Base-by-base conservation (phyloP, 53 echinoderm and acorn worm genomes). In the Astropecten irregularis region DNA sequence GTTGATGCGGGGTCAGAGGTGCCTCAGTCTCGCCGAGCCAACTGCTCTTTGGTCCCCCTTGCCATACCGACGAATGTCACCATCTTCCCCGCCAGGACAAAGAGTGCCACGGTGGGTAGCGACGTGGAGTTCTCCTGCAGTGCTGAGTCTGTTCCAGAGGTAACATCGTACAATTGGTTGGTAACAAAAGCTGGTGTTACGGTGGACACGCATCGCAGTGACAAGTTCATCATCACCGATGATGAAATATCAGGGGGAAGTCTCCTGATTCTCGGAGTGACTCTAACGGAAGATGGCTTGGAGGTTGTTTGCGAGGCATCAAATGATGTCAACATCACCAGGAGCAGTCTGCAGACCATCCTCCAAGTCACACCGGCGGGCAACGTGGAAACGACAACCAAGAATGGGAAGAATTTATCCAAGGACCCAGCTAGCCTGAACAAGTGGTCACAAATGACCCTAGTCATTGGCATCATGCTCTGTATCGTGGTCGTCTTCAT, bases 391-490 rank as follows among this genome's bases (percentile, higher is more conserved):
- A 46, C 46, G 9, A 3, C 66, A 19, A 38, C 7, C 20, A 4
- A 18, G 18, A 54, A 7, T 4, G 22, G 18, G 18, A 57, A 37
- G 42, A 57, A 76, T 4, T 28, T 21, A 0, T 37, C 16, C 42
- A 57, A 40, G 40, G 40, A 29, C 4, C 39, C 42, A 13, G 67
- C 6, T 13, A 40, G 26, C 1, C 59, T 76, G 19, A 40, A 11
- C 34, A 5, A 57, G 5, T 76, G 57, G 57, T 76, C 76, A 1
- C 76, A 76, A 1, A 38, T 76, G 56, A 32, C 76, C n/a, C 76
- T 76, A 2, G 76, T 76, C 25, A 57, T 76, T 2, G 76, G 76
- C 42, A 76, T 76, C 28, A 76, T 76, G 76, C 57, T 76, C 10
- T 76, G 76, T 40, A 18, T 76, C n/a, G 59, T 76, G 25, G 76